These are phyloP conservation scores for Eolophus roseicapilla DNA, from an alignment of 2,113 vertebrate species.

Conservation along the genomic window DNA sequence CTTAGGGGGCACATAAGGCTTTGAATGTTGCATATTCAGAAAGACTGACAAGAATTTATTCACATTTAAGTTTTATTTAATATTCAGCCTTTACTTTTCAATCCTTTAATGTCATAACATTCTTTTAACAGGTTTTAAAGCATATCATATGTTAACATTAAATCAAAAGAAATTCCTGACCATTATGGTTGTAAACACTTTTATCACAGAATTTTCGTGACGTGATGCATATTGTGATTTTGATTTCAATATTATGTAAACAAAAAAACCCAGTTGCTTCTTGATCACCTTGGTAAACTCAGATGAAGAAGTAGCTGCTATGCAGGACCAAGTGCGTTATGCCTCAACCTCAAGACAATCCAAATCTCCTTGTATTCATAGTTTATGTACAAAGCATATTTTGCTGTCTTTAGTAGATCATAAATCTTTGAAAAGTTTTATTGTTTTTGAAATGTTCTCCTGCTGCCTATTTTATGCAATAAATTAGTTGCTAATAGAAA, in stretches of 20 bases:
- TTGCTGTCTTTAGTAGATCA: neutral
- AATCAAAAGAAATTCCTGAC: neutral
- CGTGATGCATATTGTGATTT: neutral
- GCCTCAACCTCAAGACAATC: neutral
- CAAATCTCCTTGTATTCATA: neutral
- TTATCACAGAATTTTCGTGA: neutral
- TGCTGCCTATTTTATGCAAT: neutral
- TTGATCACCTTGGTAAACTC: neutral
- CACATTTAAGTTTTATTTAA: neutral
- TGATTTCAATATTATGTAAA: neutral
- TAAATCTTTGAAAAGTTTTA: neutral
- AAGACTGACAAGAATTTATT: neutral
- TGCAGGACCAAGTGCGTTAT: neutral
- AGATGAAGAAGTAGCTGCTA: neutral
- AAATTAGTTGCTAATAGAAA: slow-evolving; percentile 18
- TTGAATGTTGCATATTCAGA: neutral
- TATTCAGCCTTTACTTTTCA: neutral
- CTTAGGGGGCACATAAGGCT: neutral
- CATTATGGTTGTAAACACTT: neutral
- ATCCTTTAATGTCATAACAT: neutral
- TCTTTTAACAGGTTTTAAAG: neutral
- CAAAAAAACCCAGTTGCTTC: neutral
- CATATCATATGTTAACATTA: neutral
- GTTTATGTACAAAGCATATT: neutral
- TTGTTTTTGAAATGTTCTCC: neutral